Conservation (phyloP, 2,888 invertebrate species). For the Poecilobothrus nobilitatus region DNA sequence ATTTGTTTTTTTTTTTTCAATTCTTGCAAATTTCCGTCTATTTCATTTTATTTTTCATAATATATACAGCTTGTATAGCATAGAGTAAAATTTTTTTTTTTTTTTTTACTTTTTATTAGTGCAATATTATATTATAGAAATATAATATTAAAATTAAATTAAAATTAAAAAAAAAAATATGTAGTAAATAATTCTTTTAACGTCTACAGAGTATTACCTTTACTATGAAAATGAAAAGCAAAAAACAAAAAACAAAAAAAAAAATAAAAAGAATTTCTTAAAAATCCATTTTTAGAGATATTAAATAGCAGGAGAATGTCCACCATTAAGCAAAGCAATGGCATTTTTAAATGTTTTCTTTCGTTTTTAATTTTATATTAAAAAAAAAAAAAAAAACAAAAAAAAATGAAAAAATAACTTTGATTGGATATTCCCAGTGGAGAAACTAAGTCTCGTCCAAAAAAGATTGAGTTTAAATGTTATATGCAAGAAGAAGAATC, state of each 20-base stretch:
- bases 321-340: slow-evolving; percentile 6
- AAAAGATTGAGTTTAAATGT: no score
- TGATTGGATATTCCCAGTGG: slow-evolving; percentile 1
- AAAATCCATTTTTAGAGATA: not conserved
- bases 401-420: not conserved
- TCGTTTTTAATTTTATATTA: not conserved
- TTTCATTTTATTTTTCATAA: no score
- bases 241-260: no score
- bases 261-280: not conserved
- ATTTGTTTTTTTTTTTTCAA: no score
- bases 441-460: not conserved
- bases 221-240: not conserved
- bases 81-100: no score
- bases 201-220: slow-evolving; percentile 3
- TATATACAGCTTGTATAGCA: no score
- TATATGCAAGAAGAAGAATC: not conserved
- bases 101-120: no score
- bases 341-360: not conserved
- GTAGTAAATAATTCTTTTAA: not conserved
- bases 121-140: no score
- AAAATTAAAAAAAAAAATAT: not conserved
- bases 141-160: no score
- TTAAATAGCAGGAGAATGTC: slow-evolving; percentile 4
- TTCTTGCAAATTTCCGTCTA: no score
- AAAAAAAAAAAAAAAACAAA: not conserved